Percentiles rank a stretch among this genome's conserved stretches.
These are phyloP conservation scores for Chymomyza fuscimana DNA, from an alignment of 2,888 invertebrate genomes.

Conservation along the genomic window DNA sequence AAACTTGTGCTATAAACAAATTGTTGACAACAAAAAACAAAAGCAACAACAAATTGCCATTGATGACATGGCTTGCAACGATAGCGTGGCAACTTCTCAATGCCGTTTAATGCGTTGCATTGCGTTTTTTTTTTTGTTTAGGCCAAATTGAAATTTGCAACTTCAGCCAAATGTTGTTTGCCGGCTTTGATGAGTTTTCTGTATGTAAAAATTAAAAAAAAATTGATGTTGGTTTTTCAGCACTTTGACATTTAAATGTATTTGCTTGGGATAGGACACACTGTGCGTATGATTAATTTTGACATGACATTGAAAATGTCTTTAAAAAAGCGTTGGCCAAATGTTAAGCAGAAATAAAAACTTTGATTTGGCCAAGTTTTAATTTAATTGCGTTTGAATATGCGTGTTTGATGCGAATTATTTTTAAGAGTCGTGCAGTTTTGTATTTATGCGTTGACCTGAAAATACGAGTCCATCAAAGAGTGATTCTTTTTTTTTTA, in stretches of 20 bases:
- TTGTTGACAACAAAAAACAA: conserved; percentile 43
- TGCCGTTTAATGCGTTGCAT: conserved; percentile 32
- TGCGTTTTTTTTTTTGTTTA: conserved; percentile 37
- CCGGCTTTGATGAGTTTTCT: conserved; percentile 6
- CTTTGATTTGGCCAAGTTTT: not conserved
- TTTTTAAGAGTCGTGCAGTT: not conserved
- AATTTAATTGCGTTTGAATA: not conserved
- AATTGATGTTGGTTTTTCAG: not conserved
- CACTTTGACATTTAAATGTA: conserved; percentile 55
- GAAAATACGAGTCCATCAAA: conserved; percentile 17
- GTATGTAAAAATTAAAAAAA: not conserved
- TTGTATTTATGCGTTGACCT: conserved; percentile 10
- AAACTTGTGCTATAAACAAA: conserved; percentile 63
- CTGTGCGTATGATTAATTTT: conserved; percentile 62
- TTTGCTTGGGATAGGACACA: conserved; percentile 34
- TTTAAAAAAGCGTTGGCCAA: not conserved
- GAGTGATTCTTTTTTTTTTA: not conserved
- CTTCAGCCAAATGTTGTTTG: conserved; percentile 18
- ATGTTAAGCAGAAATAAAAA: not conserved
- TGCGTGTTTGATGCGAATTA: not conserved
- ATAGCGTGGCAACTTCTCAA: conserved; percentile 24
- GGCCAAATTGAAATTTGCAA: conserved; percentile 41
- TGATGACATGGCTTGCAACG: conserved; percentile 56
- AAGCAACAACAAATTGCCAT: conserved; percentile 55
- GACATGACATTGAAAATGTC: conserved; percentile 8